Evolutionary conservation across 53 echinoderm and acorn worm genomes (phyloP), one percentile per base, ranked within the genome.

Genomic region (Patiria pectinifera): DNA sequence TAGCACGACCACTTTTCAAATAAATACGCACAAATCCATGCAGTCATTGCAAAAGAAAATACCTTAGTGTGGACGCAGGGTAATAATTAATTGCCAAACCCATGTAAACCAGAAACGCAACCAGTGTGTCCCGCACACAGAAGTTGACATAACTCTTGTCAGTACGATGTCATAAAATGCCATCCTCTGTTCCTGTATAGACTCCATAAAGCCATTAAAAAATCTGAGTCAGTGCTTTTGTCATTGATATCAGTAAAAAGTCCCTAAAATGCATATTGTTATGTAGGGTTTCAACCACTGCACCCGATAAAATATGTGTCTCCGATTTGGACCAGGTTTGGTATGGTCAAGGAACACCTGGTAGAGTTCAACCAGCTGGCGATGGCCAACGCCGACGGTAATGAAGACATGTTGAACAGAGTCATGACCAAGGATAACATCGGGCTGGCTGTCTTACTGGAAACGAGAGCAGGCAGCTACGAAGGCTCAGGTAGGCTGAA

Each of bases 381-480:
- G 84, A 96, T 99, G 95, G 99, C 99, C 24, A 99, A 99, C 61
- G 99, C 99, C 19, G 96, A 99, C 80, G 99, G 99, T 7, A 97
- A 95, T 78, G 99, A 99, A 62, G 99, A 99, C 95, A 99, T 99
- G 99, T 92, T 99, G 62, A 99, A 99, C 91, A 94, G 99, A 86
- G 99, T 99, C 70, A 99, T 99, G 99, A 92, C 99, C 86, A 99
- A 99, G 93, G 99, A 99, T 87, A 99, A 99, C 91, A 99, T 99
- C 71, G 99, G 99, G 62, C 83, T 99, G 25, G 96, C 95, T 19
- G 97, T 94, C 15, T 71, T 99, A 6, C 92, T 99, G 49, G 99
- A 99, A 89, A 99, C 97, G 19, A 96, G 96, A 47, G 93, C 95
- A 81, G 97, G 96, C 62, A 96, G 96, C 92, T 96, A 95, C 62